Evolutionary conservation across 2,888 invertebrate species (phyloP).

Genomic region (Zygogramma bicolorata): DNA sequence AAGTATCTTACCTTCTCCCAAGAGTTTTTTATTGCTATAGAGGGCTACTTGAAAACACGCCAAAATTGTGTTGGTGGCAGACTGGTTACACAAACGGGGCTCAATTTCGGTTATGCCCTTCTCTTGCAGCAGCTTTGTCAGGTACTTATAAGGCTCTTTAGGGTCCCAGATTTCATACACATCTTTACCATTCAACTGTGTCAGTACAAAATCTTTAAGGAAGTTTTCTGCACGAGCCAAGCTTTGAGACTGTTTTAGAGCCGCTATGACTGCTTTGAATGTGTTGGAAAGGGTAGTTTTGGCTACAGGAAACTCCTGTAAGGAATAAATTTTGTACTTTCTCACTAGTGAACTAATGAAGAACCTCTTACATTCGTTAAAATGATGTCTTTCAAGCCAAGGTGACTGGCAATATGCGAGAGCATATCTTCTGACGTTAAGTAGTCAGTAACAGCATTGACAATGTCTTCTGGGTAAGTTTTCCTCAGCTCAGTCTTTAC

Average conservation of each 20-base stretch:
- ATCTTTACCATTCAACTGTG: constrained; percentile 87
- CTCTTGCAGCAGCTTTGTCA: constrained; percentile 74
- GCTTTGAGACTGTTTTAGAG: constrained; percentile 77
- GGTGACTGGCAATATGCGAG: constrained; percentile 77
- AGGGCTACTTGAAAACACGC: constrained; percentile 90
- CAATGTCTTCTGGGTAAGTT: constrained; percentile 81
- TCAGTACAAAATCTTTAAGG: constrained; percentile 88
- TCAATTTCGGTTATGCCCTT: constrained; percentile 73
- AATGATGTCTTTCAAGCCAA: constrained; percentile 88
- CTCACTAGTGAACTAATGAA: too few species aligned
- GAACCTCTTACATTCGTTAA: constrained; percentile 77
- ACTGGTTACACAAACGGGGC: constrained; percentile 83
- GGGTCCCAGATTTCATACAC: constrained; percentile 87
- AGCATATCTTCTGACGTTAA: constrained; percentile 77
- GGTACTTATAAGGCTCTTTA: constrained; percentile 80
- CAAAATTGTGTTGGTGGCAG: constrained; percentile 83
- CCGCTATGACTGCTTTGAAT: constrained; percentile 86
- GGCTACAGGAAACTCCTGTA: constrained; percentile 80
- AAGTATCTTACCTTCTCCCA: constrained; percentile 88
- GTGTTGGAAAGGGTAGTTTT: constrained; percentile 76
- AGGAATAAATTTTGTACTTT: constrained; percentile 7
- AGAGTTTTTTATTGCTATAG: constrained; percentile 79
- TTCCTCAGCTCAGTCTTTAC: constrained; percentile 76
- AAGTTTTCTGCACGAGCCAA: constrained; percentile 78
- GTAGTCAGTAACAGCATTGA: constrained; percentile 75